Evolutionary conservation across 2,888 invertebrate species (phyloP).

Genomic region (Cordylochernes scorpioides): DNA sequence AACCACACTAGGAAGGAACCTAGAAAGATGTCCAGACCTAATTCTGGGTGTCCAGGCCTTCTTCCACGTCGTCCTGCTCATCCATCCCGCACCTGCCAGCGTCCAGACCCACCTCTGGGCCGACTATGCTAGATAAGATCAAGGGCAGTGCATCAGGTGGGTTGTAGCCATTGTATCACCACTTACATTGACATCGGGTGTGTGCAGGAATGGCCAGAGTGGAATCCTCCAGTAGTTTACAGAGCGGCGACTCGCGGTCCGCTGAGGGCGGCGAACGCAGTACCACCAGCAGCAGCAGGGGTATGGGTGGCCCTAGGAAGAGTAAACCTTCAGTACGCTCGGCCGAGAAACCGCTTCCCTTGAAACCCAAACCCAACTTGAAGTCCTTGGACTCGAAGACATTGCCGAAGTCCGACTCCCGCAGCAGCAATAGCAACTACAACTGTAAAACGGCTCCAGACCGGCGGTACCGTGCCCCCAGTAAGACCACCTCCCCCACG

Average conservation of each 20-base stretch:
- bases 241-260: neutral
- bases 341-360: neutral
- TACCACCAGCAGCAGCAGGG: no score
- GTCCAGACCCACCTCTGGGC: neutral
- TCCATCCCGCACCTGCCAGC: conserved; percentile 2
- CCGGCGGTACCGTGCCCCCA: no score
- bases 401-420: no score
- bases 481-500: no score
- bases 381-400: no score
- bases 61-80: conserved; percentile 3
- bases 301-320: no score
- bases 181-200: neutral
- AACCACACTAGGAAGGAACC: neutral
- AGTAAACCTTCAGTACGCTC: neutral
- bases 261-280: neutral
- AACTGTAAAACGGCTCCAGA: no score
- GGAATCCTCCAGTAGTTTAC: neutral
- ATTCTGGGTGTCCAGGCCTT: conserved; percentile 2
- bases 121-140: neutral
- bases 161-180: neutral
- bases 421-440: no score
- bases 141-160: neutral
- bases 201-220: neutral
- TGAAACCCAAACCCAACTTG: neutral
- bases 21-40: neutral